Evolutionary conservation across 2,888 invertebrate species (phyloP).

Genomic region (Eucera pruinosa): DNA sequence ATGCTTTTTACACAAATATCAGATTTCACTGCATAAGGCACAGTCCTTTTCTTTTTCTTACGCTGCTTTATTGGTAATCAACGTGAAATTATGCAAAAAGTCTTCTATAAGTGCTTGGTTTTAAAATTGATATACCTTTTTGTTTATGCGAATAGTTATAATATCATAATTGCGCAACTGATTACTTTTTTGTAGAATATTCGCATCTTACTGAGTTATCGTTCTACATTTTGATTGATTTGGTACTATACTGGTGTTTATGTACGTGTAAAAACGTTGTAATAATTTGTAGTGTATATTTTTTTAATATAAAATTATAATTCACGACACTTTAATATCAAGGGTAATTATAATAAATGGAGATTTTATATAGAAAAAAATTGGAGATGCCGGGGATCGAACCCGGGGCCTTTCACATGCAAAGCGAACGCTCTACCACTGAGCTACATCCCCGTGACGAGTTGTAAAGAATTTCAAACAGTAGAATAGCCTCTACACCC

Average conservation of each 20-base stretch:
- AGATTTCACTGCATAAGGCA: constrained; percentile 13
- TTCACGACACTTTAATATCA: too few species aligned
- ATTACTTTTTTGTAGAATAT: background rate
- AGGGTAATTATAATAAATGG: background rate
- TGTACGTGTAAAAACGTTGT: background rate
- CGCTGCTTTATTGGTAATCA: constrained; percentile 15
- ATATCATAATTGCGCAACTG: background rate
- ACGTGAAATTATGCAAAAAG: constrained; percentile 9
- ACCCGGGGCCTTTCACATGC: constrained; percentile 99
- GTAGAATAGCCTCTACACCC: accelerated
- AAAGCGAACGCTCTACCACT: constrained; percentile 99
- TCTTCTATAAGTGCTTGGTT: too few species aligned
- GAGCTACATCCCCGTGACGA: constrained; percentile 93
- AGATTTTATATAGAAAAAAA: constrained; percentile 31
- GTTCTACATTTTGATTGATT: background rate
- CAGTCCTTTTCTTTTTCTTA: background rate
- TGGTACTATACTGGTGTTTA: background rate
- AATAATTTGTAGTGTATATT: background rate
- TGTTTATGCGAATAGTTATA: background rate
- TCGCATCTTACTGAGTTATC: background rate
- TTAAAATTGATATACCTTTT: background rate
- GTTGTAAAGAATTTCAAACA: accelerated
- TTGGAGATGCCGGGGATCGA: constrained; percentile 98
- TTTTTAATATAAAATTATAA: background rate
- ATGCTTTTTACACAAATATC: constrained; percentile 28